Conservation (phyloP, 2,888 invertebrate genomes). For the Matsumyia berberina region DNA sequence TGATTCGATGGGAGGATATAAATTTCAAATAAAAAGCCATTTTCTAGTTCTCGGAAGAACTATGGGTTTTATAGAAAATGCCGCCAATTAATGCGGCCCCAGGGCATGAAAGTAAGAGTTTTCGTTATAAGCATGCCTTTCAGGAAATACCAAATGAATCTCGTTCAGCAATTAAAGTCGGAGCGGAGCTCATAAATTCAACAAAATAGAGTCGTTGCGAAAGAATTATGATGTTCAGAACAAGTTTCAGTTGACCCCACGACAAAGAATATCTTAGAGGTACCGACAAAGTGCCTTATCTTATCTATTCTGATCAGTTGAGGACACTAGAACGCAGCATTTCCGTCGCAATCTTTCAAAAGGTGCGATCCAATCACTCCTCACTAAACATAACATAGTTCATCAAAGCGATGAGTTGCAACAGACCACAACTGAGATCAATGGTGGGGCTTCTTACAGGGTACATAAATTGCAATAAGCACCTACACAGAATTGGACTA, state of each 20-base stretch:
- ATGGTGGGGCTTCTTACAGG: too few relatives aligned
- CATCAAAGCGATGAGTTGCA: too few relatives aligned
- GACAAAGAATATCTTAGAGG: background rate
- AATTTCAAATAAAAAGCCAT: constrained; percentile 54
- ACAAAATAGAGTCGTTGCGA: constrained; percentile 23
- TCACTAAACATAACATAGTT: too few relatives aligned
- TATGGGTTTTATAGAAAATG: background rate
- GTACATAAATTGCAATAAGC: too few relatives aligned
- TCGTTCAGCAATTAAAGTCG: constrained; percentile 11
- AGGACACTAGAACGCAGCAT: too few relatives aligned
- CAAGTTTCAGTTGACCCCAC: background rate
- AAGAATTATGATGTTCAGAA: background rate
- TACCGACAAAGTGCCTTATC: too few relatives aligned
- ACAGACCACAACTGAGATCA: too few relatives aligned
- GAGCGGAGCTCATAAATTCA: constrained; percentile 3
- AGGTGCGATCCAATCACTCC: too few relatives aligned
- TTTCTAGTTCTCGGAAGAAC: constrained; percentile 65
- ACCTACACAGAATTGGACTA: too few relatives aligned
- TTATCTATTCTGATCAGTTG: too few relatives aligned
- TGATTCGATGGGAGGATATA: constrained; percentile 53
- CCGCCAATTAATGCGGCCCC: constrained; percentile 31
- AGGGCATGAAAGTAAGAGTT: constrained; percentile 4
- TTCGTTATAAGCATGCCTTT: constrained; percentile 1
- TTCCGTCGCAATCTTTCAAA: too few relatives aligned
- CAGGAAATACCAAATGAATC: constrained; percentile 31